Evolutionary conservation across 1,140 invertebrate genomes (phyloP), one percentile per base, ranked within the genome.

Genomic region (Drosophila ironensis): DNA sequence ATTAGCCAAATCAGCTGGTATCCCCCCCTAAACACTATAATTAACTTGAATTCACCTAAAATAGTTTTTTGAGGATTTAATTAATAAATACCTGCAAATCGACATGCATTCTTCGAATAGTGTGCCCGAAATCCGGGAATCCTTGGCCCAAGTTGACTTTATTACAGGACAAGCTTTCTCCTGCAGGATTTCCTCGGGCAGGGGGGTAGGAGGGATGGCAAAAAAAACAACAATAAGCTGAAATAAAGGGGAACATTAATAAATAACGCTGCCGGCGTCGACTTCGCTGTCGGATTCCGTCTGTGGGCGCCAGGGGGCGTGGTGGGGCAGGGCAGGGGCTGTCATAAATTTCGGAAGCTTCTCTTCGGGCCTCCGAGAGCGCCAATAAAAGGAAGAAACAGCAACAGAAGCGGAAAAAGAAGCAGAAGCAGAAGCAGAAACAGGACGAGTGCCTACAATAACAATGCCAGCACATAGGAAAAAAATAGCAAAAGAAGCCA

Each of bases 271-370:
- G 61, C 30, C n/a, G 9, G 12, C 24, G 56, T 19, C 27, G 48
- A 20, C 44, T 53, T 46, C 44, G 66, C 59, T 35, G 72, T 30
- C 6, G 44, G 17, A 4, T 28, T n/a, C n/a, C n/a, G n/a, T n/a
- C n/a, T n/a, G n/a, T n/a, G n/a, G n/a, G n/a, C n/a, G n/a, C n/a
- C n/a, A n/a, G n/a, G n/a, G n/a, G n/a, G 14, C 12, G 30, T 4
- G 33, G 41, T 4, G 27, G 16, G 9, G 35, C 27, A 12, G 24
- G 46, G 8, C 4, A 22, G 19, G 47, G 52, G 61, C 68, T 77
- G 74, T 77, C 74, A 77, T 77, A 77, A 77, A 77, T 77, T 57
- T 54, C 8, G 12, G 54, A 35, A 35, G 24, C n/a, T n/a, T n/a
- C n/a, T n/a, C n/a, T n/a, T n/a, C n/a, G n/a, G n/a, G n/a, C 17